phyloP scores from a whole-genome alignment of 2,888 invertebrate species.

The Lissocephala sabroskyi region DNA sequence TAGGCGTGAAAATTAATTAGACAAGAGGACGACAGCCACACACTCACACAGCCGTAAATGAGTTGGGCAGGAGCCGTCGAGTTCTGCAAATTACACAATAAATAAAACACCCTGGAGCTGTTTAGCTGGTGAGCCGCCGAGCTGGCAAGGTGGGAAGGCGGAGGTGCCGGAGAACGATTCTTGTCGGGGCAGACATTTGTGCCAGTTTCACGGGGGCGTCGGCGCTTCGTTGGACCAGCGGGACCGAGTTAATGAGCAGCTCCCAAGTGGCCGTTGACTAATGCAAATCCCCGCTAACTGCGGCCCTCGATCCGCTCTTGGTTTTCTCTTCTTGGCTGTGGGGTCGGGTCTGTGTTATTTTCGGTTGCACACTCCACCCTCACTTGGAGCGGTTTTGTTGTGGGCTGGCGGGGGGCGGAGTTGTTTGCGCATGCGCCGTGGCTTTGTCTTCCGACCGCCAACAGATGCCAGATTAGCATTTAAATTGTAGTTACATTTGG shows the following conservation, averaged over 20 bases:
- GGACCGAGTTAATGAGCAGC: conserved; percentile 24
- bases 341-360: not conserved
- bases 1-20: conserved; percentile 57
- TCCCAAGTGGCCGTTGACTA: conserved; percentile 12
- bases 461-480: conserved; percentile 62
- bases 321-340: too few relatives aligned
- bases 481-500: conserved; percentile 63
- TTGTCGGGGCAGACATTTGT: conserved; percentile 6
- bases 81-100: conserved; percentile 32
- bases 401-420: conserved; percentile 31
- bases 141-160: too few relatives aligned
- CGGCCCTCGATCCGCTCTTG: not conserved
- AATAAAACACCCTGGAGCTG: conserved; percentile 29
- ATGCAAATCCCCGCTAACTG: conserved; percentile 34
- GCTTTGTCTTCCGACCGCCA: conserved; percentile 44
- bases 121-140: too few relatives aligned
- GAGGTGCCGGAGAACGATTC: not conserved
- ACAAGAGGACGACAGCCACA: too few relatives aligned
- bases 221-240: conserved; percentile 33
- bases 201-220: not conserved
- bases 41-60: too few relatives aligned
- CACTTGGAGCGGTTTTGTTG: conserved; percentile 20
- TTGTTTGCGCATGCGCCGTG: conserved; percentile 46
- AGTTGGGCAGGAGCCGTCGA: conserved; percentile 23
- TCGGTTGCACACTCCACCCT: conserved; percentile 18